A percentile compares a stretch with the other conserved stretches of the same genome.
These are phyloP conservation scores for Eptesicus fuscus DNA, from an alignment of 2,113 vertebrate species.

Conservation along the genomic window DNA sequence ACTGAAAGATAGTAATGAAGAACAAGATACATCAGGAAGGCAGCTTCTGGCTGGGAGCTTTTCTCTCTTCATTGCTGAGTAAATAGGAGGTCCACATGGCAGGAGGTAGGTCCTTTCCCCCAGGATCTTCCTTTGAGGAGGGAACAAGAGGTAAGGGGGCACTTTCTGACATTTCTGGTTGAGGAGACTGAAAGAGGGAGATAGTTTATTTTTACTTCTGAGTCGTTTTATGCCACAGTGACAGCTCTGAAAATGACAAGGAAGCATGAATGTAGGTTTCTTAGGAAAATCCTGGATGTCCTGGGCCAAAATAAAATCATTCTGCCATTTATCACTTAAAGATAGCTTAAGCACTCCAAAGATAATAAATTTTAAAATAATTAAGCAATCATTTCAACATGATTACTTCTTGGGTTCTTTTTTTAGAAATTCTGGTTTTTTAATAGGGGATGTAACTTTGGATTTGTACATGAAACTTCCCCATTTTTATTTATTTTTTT, in stretches of 20 bases:
- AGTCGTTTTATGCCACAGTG: not conserved
- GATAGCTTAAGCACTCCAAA: not conserved
- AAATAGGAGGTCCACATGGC: not conserved
- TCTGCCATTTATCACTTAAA: not conserved
- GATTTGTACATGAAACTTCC: no score
- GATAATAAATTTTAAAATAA: not conserved
- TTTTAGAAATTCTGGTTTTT: no score
- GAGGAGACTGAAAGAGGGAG: not conserved
- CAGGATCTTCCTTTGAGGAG: not conserved
- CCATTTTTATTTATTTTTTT: no score
- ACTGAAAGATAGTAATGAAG: not conserved
- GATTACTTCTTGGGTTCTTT: not conserved
- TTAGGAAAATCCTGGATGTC: not conserved
- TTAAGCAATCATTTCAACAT: not conserved
- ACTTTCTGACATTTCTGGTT: conserved; percentile 26
- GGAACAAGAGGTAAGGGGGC: not conserved
- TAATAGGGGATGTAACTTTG: no score
- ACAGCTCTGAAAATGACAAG: not conserved
- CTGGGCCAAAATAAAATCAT: not conserved
- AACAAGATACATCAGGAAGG: not conserved
- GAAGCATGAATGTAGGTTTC: not conserved
- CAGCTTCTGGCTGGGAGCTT: not conserved
- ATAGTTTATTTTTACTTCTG: not conserved
- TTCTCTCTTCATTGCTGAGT: not conserved
- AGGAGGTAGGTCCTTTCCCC: not conserved